These are phyloP conservation scores for Ephialtes manifestator DNA, from an alignment of 2,888 invertebrate genomes.

Conservation along the genomic window DNA sequence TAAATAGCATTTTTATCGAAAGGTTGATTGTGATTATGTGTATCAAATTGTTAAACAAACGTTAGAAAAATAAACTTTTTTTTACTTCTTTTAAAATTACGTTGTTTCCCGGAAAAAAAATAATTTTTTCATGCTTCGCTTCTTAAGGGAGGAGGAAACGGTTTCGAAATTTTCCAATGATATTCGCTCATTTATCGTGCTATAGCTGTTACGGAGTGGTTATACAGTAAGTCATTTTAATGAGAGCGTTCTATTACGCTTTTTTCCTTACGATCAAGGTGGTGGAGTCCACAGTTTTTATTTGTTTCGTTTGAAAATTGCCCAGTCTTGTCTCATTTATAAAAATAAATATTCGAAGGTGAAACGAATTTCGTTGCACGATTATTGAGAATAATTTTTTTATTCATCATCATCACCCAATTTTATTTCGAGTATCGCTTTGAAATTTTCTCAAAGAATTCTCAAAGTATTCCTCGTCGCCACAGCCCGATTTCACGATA, in stretches of 20 bases:
- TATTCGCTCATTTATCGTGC: conserved; percentile 6
- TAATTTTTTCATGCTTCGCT: conserved; percentile 3
- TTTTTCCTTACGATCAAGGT: not conserved
- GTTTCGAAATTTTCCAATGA: conserved; percentile 40
- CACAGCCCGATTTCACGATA: conserved; percentile 27
- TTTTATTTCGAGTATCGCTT: conserved; percentile 21
- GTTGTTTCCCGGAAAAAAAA: not conserved
- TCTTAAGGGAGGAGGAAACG: conserved; percentile 32
- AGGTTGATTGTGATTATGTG: conserved; percentile 60
- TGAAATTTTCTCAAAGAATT: not conserved
- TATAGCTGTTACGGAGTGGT: conserved; percentile 18
- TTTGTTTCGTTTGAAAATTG: conserved; percentile 16
- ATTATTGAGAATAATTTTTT: conserved; percentile 11
- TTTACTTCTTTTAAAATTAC: conserved; percentile 58
- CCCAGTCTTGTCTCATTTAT: conserved; percentile 15
- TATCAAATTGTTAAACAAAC: conserved; percentile 63
- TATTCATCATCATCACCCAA: not conserved
- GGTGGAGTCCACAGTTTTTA: not conserved
- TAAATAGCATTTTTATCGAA: conserved; percentile 65
- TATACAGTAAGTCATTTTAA: conserved; percentile 13
- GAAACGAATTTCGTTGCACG: not conserved
- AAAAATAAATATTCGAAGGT: not conserved
- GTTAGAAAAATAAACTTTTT: conserved; percentile 63
- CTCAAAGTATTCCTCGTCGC: conserved; percentile 19
- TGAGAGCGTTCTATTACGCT: conserved; percentile 6